phyloP scores from a whole-genome alignment of 2,797 vertebrate species.

The Eidolon dupreanum region DNA sequence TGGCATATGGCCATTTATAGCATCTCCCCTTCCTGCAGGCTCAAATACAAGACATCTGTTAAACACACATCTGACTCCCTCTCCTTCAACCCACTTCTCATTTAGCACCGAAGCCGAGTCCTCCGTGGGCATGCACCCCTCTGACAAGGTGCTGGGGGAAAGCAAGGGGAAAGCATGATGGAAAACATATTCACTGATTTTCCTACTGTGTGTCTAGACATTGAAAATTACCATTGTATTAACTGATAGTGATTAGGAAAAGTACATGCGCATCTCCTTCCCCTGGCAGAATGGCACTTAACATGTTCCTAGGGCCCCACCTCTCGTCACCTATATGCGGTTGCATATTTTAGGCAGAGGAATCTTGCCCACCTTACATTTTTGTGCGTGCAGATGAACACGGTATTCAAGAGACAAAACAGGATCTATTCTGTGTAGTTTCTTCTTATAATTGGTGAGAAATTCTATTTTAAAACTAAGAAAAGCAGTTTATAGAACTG shows the following conservation, averaged over 20 bases:
- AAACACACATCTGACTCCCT: background rate
- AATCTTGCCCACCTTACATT: background rate
- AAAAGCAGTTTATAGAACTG: background rate
- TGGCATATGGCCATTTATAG: background rate
- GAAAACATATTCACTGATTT: background rate
- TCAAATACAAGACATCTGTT: background rate
- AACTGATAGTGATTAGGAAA: background rate
- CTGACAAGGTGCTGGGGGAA: background rate
- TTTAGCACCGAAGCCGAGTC: background rate
- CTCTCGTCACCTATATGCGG: background rate
- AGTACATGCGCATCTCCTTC: background rate
- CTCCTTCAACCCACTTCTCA: background rate
- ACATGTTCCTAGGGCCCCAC: background rate
- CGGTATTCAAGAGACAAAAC: background rate
- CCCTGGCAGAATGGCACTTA: background rate
- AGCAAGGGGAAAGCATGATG: background rate
- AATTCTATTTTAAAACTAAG: background rate
- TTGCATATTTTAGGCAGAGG: background rate
- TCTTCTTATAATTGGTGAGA: background rate
- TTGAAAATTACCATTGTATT: background rate
- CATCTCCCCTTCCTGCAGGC: background rate
- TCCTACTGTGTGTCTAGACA: background rate
- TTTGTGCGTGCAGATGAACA: background rate
- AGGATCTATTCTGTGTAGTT: background rate
- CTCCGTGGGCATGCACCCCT: background rate